Conservation (phyloP, 1,140 invertebrate species). For the Calliopsis andreniformis region DNA sequence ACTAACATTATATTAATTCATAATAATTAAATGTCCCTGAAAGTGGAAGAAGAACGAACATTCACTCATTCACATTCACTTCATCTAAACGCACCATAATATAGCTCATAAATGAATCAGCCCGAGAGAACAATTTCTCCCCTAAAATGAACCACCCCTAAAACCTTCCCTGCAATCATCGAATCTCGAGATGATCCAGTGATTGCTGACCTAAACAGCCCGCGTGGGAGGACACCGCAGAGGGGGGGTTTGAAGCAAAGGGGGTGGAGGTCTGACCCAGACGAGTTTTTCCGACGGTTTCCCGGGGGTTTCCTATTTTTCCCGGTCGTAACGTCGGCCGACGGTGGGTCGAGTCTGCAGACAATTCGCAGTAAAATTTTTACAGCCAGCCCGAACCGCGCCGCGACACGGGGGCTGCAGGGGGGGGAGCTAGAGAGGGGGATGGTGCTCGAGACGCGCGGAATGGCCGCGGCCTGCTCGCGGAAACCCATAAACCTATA, state of each 20-base stretch:
- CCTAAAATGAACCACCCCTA: too few species aligned
- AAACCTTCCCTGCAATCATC: neutral
- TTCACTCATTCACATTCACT: too few species aligned
- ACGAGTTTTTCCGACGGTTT: slow-evolving; percentile 76
- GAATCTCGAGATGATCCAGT: slow-evolving; percentile 13
- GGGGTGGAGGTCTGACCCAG: slow-evolving; percentile 72
- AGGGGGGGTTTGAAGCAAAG: neutral
- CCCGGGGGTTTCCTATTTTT: slow-evolving; percentile 76
- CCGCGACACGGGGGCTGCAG: slow-evolving; percentile 31
- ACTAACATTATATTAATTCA: too few species aligned
- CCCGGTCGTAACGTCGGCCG: slow-evolving; percentile 71
- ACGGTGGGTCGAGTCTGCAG: slow-evolving; percentile 74
- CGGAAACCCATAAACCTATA: slow-evolving; percentile 78
- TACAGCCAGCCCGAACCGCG: slow-evolving; percentile 72
- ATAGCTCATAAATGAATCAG: too few species aligned
- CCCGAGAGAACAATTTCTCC: too few species aligned
- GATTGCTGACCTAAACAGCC: slow-evolving; percentile 66
- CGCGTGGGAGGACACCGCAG: neutral
- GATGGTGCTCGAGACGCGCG: slow-evolving; percentile 70
- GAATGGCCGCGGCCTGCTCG: slow-evolving; percentile 76
- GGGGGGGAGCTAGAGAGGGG: slow-evolving; percentile 32
- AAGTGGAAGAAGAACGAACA: too few species aligned
- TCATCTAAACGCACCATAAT: too few species aligned
- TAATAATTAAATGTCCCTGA: too few species aligned
- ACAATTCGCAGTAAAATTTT: slow-evolving; percentile 82